These are phyloP conservation scores for Xiphophorus hellerii DNA, from an alignment of 2,113 vertebrate species.

Conservation along the genomic window DNA sequence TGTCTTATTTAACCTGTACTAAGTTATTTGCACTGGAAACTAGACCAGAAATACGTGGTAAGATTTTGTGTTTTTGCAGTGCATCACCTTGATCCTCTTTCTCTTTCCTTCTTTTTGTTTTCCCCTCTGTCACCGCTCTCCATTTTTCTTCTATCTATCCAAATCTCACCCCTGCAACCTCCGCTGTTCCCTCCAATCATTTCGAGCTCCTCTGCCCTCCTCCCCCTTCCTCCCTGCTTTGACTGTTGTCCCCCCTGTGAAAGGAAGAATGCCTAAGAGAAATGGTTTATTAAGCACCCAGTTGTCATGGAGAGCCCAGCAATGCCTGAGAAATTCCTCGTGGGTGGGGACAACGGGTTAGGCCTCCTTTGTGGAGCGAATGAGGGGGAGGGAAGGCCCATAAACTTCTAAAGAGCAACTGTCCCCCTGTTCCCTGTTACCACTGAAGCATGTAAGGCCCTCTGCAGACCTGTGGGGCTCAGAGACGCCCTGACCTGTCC, in stretches of 20 bases:
- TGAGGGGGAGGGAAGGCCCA: constrained; percentile 64
- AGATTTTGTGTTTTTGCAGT: too few species aligned
- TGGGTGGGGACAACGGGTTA: constrained; percentile 78
- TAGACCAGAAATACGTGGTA: too few species aligned
- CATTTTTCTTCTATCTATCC: constrained; percentile 62
- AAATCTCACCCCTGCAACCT: constrained; percentile 70
- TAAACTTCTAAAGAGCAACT: constrained; percentile 78
- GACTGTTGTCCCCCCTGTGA: constrained; percentile 69
- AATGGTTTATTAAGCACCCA: constrained; percentile 83
- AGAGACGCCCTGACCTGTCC: constrained; percentile 54
- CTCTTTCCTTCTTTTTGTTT: constrained; percentile 65
- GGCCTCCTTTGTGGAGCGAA: constrained; percentile 76
- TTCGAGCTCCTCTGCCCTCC: constrained; percentile 55
- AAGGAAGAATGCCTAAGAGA: constrained; percentile 84
- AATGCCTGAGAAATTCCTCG: constrained; percentile 83
- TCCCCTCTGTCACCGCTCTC: constrained; percentile 53
- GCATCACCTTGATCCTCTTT: constrained; percentile 75
- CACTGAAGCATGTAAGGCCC: constrained; percentile 62
- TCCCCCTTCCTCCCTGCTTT: constrained; percentile 44
- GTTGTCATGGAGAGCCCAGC: constrained; percentile 84
- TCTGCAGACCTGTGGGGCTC: constrained; percentile 53
- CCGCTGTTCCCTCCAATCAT: constrained; percentile 52
- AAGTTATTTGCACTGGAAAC: too few species aligned
- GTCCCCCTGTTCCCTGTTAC: constrained; percentile 58
- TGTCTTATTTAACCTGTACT: too few species aligned